Evolutionary conservation across 1,140 invertebrate genomes (phyloP).

Genomic region (Eriosoma lanigerum): DNA sequence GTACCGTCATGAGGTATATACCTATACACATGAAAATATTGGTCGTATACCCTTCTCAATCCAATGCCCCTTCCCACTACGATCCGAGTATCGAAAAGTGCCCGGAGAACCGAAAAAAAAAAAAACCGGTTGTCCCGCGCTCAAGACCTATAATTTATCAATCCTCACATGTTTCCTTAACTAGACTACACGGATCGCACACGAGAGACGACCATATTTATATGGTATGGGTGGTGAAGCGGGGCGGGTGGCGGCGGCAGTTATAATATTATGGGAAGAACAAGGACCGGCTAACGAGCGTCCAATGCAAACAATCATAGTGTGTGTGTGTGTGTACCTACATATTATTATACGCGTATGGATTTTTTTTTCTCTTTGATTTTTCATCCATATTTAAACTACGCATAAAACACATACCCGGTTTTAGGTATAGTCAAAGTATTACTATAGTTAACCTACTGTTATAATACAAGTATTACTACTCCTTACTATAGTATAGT

Average conservation of each 20-base stretch:
- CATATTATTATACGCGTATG: not conserved
- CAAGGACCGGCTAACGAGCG: conserved; percentile 46
- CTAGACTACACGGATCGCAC: conserved; percentile 44
- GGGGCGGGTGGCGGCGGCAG: not conserved
- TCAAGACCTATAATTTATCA: conserved; percentile 50
- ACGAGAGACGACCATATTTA: not conserved
- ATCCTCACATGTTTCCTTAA: conserved; percentile 51
- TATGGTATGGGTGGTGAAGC: not conserved
- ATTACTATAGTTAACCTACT: not conserved
- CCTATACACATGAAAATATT: not conserved
- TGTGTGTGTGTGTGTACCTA: not conserved
- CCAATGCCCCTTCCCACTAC: not conserved
- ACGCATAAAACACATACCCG: not conserved
- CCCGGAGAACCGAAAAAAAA: conserved; percentile 42
- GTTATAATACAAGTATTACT: not conserved
- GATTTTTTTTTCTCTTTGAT: conserved; percentile 9
- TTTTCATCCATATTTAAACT: not conserved
- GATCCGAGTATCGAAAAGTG: conserved; percentile 3
- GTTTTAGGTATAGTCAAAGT: not conserved
- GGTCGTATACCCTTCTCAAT: not conserved
- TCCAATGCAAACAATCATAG: conserved; percentile 41
- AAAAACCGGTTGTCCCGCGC: conserved; percentile 46
- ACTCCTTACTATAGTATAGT: not conserved
- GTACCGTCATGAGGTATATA: not conserved
- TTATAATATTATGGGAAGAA: conserved; percentile 35